A percentile compares a stretch with the other conserved stretches of the same genome.
phyloP scores from a whole-genome alignment of 2,888 invertebrate species.

The Neoitamus cyanurus region DNA sequence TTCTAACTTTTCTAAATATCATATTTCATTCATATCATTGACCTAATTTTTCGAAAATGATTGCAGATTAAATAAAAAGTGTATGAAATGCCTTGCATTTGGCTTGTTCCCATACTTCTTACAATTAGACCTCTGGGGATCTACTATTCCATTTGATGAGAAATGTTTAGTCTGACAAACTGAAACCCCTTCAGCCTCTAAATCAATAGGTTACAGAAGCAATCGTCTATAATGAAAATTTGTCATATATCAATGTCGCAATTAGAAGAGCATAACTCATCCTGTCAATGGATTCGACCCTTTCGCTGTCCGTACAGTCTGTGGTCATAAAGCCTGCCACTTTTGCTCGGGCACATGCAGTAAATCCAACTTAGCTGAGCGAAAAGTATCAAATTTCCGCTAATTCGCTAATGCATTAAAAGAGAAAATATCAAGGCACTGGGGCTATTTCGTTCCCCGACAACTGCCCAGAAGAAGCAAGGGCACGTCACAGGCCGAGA shows the following conservation, averaged over 20 bases:
- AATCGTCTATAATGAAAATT: conserved; percentile 2
- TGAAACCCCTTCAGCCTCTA: neutral
- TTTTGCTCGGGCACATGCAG: neutral
- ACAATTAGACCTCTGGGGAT: too few species aligned
- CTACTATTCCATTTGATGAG: too few species aligned
- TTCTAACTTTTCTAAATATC: too few species aligned
- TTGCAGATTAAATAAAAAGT: neutral
- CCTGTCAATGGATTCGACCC: conserved; percentile 41
- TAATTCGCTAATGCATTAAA: conserved; percentile 46
- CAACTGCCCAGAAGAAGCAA: neutral
- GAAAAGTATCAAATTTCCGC: conserved; percentile 48
- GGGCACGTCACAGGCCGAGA: neutral
- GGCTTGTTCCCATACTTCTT: too few species aligned
- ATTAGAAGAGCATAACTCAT: conserved; percentile 24
- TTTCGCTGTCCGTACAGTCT: conserved; percentile 1
- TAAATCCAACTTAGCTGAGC: neutral
- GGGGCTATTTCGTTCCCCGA: neutral
- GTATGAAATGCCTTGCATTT: neutral
- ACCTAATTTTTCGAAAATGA: too few species aligned
- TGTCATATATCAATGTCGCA: conserved; percentile 10
- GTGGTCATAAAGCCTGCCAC: neutral
- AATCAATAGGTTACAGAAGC: neutral
- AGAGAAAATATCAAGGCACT: neutral
- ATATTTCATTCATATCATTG: too few species aligned
- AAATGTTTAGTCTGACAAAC: neutral